Conservation (phyloP, 2,797 vertebrate species). For the Fringilla coelebs region DNA sequence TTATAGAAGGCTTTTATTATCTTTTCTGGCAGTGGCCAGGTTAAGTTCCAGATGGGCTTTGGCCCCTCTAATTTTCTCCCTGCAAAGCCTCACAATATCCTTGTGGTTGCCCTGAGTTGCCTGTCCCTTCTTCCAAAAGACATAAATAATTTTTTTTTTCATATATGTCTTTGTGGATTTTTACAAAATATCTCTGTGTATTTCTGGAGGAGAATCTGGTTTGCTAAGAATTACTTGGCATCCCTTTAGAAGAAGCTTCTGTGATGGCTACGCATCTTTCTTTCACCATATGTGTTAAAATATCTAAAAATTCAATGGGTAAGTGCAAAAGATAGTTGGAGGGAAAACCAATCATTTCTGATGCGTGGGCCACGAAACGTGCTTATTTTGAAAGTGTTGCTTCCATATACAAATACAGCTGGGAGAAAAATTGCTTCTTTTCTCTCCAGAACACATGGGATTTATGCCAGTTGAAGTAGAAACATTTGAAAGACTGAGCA, state of each 20-base stretch:
- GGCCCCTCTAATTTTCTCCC: neutral
- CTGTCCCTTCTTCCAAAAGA: neutral
- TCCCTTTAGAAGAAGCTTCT: neutral
- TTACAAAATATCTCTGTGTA: neutral
- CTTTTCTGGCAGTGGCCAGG: neutral
- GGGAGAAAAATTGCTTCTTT: neutral
- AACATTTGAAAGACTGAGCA: neutral
- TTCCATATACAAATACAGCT: neutral
- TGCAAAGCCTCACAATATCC: neutral
- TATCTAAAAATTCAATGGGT: neutral
- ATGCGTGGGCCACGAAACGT: neutral
- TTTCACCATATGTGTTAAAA: neutral
- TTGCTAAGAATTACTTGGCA: neutral
- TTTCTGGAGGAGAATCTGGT: neutral
- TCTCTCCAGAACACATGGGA: neutral
- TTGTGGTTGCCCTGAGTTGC: neutral
- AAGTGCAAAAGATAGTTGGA: neutral
- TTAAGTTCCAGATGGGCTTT: neutral
- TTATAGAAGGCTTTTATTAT: neutral
- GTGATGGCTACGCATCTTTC: neutral
- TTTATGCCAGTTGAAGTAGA: neutral
- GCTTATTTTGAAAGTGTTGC: neutral
- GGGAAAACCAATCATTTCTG: neutral
- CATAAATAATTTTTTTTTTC: neutral
- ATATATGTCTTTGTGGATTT: neutral